phyloP scores from a whole-genome alignment of 1,140 invertebrate genomes.

The Anastrepha ludens region DNA sequence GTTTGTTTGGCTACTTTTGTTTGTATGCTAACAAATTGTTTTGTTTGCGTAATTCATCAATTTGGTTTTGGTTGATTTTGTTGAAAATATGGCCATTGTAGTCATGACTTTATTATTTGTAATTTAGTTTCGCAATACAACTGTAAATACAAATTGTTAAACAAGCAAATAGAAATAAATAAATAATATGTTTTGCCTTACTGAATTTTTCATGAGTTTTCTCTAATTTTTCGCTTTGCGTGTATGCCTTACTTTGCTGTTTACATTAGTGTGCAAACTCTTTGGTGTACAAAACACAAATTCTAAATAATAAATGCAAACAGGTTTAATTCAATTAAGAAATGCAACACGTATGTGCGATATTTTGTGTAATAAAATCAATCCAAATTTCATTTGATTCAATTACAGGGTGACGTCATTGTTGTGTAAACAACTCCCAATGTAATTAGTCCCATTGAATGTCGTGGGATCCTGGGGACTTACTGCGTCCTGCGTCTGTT shows the following conservation, averaged over 20 bases:
- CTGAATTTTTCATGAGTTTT: too few species aligned
- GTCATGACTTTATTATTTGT: neutral
- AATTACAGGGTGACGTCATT: too few species aligned
- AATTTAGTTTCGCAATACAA: neutral
- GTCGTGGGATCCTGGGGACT: too few species aligned
- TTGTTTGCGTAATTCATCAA: neutral
- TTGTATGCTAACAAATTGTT: neutral
- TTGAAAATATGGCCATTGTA: neutral
- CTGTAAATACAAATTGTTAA: too few species aligned
- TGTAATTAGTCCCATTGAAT: too few species aligned
- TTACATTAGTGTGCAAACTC: neutral
- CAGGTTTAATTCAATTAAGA: constrained; percentile 14
- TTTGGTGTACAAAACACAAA: neutral
- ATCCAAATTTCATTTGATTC: too few species aligned
- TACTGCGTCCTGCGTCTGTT: too few species aligned
- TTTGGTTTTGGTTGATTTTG: neutral
- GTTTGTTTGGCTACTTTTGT: neutral
- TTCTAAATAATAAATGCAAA: neutral
- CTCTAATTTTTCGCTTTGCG: neutral
- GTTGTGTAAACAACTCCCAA: too few species aligned
- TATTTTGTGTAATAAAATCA: too few species aligned
- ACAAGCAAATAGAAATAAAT: too few species aligned
- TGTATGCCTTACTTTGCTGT: neutral
- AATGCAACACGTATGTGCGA: neutral
- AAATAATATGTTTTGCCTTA: too few species aligned